These are phyloP conservation scores for Eriocheir sinensis DNA, from an alignment of 1,140 invertebrate species.

Conservation along the genomic window DNA sequence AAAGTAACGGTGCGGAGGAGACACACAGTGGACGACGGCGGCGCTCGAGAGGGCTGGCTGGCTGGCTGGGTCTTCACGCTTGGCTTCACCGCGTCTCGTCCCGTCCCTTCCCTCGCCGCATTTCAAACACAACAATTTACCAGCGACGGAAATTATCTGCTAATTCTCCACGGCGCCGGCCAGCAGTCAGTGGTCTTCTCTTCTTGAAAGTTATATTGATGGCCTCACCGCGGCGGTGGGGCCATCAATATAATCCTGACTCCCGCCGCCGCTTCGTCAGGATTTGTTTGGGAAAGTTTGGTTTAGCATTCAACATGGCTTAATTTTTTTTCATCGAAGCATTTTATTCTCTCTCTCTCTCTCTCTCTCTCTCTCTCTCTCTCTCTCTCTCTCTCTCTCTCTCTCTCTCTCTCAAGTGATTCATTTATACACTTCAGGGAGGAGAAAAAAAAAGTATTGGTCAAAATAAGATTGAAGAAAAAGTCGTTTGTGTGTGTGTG, in stretches of 20 bases:
- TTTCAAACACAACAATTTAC: slow-evolving; percentile 26
- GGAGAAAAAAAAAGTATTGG: neutral
- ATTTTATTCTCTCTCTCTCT: neutral
- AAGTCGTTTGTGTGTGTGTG: slow-evolving; percentile 56
- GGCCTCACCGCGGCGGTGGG: neutral
- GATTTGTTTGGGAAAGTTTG: neutral
- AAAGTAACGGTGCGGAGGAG: neutral
- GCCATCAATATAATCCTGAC: neutral
- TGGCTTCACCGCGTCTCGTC: neutral
- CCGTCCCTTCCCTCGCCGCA: neutral
- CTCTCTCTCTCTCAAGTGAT: neutral
- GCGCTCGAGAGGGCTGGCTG: too few species aligned
- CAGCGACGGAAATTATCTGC: slow-evolving; percentile 2
- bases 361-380: neutral
- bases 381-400: neutral
- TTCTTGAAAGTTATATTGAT: slow-evolving; percentile 18
- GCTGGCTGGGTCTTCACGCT: neutral
- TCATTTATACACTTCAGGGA: slow-evolving; percentile 26
- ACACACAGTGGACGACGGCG: neutral
- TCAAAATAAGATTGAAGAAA: too few species aligned
- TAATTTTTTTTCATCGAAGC: neutral
- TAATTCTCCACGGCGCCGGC: slow-evolving; percentile 20
- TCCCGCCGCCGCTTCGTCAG: neutral
- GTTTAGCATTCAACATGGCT: neutral
- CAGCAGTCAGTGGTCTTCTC: too few species aligned